Conservation (phyloP, 1,140 invertebrate genomes). For the Propsilocerus akamusi region DNA sequence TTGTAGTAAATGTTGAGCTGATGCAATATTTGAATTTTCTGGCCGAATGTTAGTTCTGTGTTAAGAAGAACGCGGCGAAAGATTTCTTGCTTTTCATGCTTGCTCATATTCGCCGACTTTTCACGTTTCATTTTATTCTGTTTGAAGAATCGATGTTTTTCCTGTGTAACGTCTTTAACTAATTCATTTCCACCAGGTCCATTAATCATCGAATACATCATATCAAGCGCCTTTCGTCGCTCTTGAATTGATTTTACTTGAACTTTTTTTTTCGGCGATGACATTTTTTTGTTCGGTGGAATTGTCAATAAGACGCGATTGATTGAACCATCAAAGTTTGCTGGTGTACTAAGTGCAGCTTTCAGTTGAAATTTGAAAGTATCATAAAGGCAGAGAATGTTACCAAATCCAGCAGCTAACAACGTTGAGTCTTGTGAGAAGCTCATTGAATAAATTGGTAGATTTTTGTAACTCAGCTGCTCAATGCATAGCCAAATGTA, state of each 20-base stretch:
- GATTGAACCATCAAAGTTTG: conserved; percentile 15
- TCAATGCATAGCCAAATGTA: conserved; percentile 44
- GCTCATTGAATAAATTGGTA: conserved; percentile 31
- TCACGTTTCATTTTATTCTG: not conserved
- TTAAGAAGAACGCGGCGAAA: not conserved
- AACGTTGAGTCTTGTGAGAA: conserved; percentile 64
- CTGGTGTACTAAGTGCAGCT: conserved; percentile 23
- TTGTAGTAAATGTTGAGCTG: not conserved
- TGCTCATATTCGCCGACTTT: not conserved
- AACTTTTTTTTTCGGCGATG: conserved; percentile 11
- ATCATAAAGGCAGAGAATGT: conserved; percentile 51
- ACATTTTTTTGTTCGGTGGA: conserved; percentile 8
- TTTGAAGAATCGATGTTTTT: not conserved
- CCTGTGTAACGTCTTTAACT: conserved; percentile 10
- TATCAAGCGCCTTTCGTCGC: conserved; percentile 11
- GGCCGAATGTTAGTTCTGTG: not conserved
- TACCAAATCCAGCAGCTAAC: conserved; percentile 47
- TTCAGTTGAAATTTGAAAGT: conserved; percentile 32
- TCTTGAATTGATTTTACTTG: conserved; percentile 11
- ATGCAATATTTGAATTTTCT: not conserved
- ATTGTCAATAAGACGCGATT: conserved; percentile 16
- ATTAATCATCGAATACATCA: conserved; percentile 10
- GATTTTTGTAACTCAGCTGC: conserved; percentile 39
- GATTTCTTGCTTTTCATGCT: not conserved
- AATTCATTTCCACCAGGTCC: conserved; percentile 12